Evolutionary conservation across 2,888 invertebrate genomes (phyloP), one percentile per base, ranked within the genome.

Genomic region (Tupiocoris notatus): DNA sequence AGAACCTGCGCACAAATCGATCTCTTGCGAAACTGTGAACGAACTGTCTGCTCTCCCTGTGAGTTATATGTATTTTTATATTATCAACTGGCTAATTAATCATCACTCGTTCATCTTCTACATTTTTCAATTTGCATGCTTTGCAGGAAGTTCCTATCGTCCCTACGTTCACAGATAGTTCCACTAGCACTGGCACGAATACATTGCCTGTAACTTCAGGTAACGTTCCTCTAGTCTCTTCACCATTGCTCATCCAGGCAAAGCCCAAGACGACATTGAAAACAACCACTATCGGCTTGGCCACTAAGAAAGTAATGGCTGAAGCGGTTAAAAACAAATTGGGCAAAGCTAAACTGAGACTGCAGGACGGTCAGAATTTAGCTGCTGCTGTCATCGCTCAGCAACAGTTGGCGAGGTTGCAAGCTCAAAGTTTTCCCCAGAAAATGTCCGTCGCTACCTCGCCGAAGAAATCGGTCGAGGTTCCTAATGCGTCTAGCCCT

Each of bases 1-100:
- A 67, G 80, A 84, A 79, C 83, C 67, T 21, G 63, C 66, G 17
- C 58, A 70, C 1, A 79, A 79, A 78, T 62, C 62, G 54, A 76
- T 73, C 17, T 61, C 66, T 24, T 25, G 74, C 22, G 74, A 74
- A 65, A 68, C 58, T 59, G 61, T 62, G 7, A 39, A 61, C 22
- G 73, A 73, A 17, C 20, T 62, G 9, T 22, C 39, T 20, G 57
- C 56, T 21, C 16, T 67, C 12, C 18, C 56, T 56, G 67, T 67
- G 17, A 67, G 67, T 57, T n/a, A n/a, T n/a, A n/a, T n/a, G n/a
- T n/a, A n/a, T n/a, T n/a, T n/a, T n/a, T n/a, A n/a, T n/a, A n/a
- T n/a, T n/a, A n/a, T n/a, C n/a, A n/a, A n/a, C n/a, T n/a, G n/a
- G n/a, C n/a, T n/a, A n/a, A n/a, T n/a, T n/a, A n/a, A n/a, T n/a